Conservation (phyloP, 2,888 invertebrate species). For the Caenorhabditis macrosperma region DNA sequence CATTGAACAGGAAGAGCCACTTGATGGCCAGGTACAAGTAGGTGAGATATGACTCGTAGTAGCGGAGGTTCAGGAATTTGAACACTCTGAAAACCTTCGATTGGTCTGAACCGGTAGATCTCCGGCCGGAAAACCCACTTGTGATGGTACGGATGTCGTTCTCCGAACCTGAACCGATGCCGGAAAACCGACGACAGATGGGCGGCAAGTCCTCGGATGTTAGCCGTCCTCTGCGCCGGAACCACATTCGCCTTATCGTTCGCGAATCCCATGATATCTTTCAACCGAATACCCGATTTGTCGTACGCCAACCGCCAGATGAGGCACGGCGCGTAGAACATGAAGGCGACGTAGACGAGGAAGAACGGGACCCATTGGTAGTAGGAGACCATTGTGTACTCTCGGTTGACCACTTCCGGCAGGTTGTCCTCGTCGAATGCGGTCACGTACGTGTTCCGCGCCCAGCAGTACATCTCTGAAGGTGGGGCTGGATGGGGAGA, state of each 20-base stretch:
- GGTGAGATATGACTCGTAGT: conserved; percentile 79
- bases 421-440: conserved; percentile 76
- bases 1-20: conserved; percentile 76
- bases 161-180: conserved; percentile 75
- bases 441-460: conserved; percentile 79
- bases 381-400: conserved; percentile 73
- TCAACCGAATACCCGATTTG: conserved; percentile 79
- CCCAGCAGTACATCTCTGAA: conserved; percentile 79
- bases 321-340: conserved; percentile 80
- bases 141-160: conserved; percentile 71
- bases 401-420: conserved; percentile 69
- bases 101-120: no score
- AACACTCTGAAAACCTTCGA: conserved; percentile 71
- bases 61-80: conserved; percentile 77
- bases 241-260: conserved; percentile 77
- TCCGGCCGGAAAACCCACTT: conserved; percentile 39
- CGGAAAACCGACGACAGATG: conserved; percentile 79
- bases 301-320: conserved; percentile 79
- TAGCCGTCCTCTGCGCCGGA: conserved; percentile 61
- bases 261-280: conserved; percentile 79
- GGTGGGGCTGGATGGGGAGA: neutral
- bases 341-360: conserved; percentile 80
- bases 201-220: conserved; percentile 73
- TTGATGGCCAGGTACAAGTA: conserved; percentile 78
- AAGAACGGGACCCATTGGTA: conserved; percentile 80